phyloP scores from a whole-genome alignment of 2,888 invertebrate genomes.

The Mimas tiliae region DNA sequence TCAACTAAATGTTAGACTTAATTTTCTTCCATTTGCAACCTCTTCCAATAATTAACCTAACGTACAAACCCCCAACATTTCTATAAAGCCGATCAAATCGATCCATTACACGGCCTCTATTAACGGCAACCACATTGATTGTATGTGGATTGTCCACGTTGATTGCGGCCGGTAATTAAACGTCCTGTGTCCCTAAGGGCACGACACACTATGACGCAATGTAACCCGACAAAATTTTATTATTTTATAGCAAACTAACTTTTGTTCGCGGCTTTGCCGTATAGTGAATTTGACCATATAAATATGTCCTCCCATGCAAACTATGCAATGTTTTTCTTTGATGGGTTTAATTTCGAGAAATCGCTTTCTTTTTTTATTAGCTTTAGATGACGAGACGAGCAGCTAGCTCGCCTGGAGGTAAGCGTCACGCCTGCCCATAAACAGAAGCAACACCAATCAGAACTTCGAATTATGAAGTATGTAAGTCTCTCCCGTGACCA shows the following conservation, averaged over 20 bases:
- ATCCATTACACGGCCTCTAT: constrained; percentile 11
- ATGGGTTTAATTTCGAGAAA: too few species aligned
- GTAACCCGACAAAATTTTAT: neutral
- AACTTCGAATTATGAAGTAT: too few species aligned
- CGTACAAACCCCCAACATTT: constrained; percentile 3
- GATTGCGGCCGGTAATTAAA: constrained; percentile 28
- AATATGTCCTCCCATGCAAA: too few species aligned
- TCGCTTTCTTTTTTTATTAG: too few species aligned
- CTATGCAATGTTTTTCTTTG: too few species aligned
- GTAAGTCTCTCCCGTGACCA: too few species aligned
- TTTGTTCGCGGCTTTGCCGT: too few species aligned
- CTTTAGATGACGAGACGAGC: too few species aligned
- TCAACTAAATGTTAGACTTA: neutral
- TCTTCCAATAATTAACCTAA: neutral
- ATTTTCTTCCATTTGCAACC: neutral
- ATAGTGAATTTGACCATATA: too few species aligned
- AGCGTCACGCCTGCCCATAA: too few species aligned
- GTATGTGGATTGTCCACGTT: constrained; percentile 12
- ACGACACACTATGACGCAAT: neutral
- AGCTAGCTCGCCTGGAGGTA: too few species aligned
- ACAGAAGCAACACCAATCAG: too few species aligned
- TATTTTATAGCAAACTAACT: neutral
- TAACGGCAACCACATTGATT: constrained; percentile 1
- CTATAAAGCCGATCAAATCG: constrained; percentile 4
- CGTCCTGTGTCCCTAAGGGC: constrained; percentile 25